Evolutionary conservation across 2,888 invertebrate genomes (phyloP).

Genomic region (Omphaloscelis lunosa): DNA sequence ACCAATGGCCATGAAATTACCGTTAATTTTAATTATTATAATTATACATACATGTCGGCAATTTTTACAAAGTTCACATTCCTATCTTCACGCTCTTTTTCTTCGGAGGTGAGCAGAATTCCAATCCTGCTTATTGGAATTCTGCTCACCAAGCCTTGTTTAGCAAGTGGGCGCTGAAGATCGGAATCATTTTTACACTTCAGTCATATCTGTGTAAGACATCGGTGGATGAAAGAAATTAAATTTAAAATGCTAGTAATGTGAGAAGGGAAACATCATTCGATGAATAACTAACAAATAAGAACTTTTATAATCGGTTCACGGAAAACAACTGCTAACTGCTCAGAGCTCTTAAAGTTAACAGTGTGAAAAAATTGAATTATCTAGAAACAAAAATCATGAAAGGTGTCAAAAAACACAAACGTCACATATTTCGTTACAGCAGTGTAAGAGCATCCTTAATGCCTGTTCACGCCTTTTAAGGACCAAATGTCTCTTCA

Average conservation of each 20-base stretch:
- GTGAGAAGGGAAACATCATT: background rate
- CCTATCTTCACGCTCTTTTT: slow-evolving; percentile 46
- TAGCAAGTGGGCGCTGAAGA: slow-evolving; percentile 15
- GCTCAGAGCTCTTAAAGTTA: too few relatives aligned
- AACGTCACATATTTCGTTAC: slow-evolving; percentile 21
- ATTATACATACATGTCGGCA: slow-evolving; percentile 30
- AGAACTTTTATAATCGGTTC: too few relatives aligned
- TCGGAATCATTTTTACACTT: slow-evolving; percentile 6
- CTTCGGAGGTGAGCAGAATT: slow-evolving; percentile 42
- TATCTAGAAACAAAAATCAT: background rate
- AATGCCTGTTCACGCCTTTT: slow-evolving; percentile 9
- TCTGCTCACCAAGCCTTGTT: slow-evolving; percentile 48
- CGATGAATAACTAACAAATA: background rate
- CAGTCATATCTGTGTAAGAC: background rate
- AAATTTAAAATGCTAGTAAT: background rate
- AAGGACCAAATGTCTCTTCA: slow-evolving; percentile 8
- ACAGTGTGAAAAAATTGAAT: background rate
- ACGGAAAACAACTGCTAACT: too few relatives aligned
- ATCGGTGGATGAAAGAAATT: background rate
- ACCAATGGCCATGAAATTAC: slow-evolving; percentile 52
- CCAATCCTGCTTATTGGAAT: too few relatives aligned
- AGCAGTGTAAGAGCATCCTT: background rate
- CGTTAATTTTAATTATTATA: slow-evolving; percentile 56
- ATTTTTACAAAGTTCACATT: slow-evolving; percentile 57
- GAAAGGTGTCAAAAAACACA: background rate